Evolutionary conservation across 2,113 vertebrate genomes (phyloP), one percentile per base, ranked within the genome.

Genomic region (Coreoperca whiteheadi): DNA sequence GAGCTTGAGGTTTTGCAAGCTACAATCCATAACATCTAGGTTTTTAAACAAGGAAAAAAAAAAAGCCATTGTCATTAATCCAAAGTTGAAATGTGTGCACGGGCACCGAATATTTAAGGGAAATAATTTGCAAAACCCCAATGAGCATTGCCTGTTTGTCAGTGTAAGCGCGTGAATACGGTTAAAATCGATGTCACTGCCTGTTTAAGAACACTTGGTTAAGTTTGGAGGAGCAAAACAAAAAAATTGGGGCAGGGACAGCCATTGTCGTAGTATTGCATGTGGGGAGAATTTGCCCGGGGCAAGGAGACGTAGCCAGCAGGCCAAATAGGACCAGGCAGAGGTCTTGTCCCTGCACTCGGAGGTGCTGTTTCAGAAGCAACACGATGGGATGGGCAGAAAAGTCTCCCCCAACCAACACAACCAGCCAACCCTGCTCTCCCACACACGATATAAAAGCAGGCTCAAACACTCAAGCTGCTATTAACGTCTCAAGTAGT

Each of bases 311-410:
- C 32, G 34, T 28, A 85, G 84, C 86, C 84, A 80, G 79, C 51
- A 77, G 82, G 66, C 75, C 77, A 84, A 91, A 90, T 56, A 43
- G 67, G 82, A 92, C 59, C 74, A 79, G 78, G 82, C 90, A 76
- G 64, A 77, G 71, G 53, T 89, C 66, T 48, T 32, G 56, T 81
- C 66, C 63, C 75, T 78, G 82, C 82, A 85, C 41, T 88, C 77
- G 6, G 81, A 81, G 61, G 73, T 87, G 77, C 57, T 83, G 70
- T 63, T 73, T 79, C 23, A 71, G 64, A 80, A 74, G 65, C 48
- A 82, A 64, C 50, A 65, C 14, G 25, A 79, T 41, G 75, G 78
- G 46, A 80, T 66, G 48, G 48, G 63, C 23, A n/a, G 64, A 80
- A 74, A 60, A 70, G 8, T 16, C 23, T 14, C 23, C 39, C 4